phyloP scores from a whole-genome alignment of 2,797 vertebrate species.

The Coccyzus lansbergi region DNA sequence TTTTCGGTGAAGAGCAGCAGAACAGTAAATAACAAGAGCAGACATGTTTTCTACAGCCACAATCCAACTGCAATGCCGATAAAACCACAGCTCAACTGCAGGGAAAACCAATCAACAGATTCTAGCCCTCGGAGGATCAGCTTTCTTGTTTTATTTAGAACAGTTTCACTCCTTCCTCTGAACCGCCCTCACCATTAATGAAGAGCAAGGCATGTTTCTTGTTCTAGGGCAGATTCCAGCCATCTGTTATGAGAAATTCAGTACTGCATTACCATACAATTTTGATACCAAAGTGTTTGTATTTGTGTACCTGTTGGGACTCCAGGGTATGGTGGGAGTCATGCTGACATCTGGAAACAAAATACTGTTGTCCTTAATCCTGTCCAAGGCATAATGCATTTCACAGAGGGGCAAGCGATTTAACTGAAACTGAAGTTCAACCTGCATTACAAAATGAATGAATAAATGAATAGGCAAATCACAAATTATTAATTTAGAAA shows the following conservation, averaged over 20 bases:
- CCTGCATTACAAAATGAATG: constrained; percentile 78
- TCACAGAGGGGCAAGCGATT: constrained; percentile 98
- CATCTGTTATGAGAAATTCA: constrained; percentile 20
- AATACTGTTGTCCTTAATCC: constrained; percentile 93
- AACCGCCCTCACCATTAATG: neutral
- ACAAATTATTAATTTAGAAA: neutral
- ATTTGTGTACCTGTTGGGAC: constrained; percentile 91
- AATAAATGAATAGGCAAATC: neutral
- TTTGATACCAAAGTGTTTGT: neutral
- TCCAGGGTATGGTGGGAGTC: constrained; percentile 96
- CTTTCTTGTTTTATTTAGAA: neutral
- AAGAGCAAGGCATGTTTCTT: neutral
- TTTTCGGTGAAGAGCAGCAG: neutral
- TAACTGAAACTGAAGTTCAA: constrained; percentile 98
- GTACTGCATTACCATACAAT: neutral
- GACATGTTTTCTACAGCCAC: neutral
- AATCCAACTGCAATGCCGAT: neutral
- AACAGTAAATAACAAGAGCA: neutral
- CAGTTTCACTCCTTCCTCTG: neutral
- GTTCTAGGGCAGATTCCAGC: neutral
- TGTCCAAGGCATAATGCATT: constrained; percentile 99
- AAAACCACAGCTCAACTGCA: neutral
- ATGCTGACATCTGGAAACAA: constrained; percentile 93
- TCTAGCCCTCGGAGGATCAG: neutral
- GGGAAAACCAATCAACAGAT: neutral